Conservation (phyloP, 2,113 vertebrate genomes). For the Emydura subglobosa region DNA sequence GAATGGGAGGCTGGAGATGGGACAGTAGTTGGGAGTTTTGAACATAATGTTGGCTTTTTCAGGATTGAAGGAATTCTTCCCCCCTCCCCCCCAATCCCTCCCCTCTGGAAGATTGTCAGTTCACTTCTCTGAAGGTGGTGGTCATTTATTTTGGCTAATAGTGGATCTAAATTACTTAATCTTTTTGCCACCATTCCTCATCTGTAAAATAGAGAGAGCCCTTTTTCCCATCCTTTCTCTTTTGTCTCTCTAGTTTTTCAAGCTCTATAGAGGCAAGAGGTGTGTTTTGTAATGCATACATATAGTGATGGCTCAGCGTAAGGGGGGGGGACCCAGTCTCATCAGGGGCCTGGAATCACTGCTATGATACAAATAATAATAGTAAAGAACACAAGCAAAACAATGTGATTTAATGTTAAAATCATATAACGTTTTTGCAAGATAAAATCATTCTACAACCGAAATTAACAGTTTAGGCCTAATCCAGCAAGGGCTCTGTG, state of each 20-base stretch:
- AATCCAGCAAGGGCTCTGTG: neutral
- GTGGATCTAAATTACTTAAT: constrained; percentile 11
- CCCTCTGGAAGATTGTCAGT: neutral
- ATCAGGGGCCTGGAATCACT: neutral
- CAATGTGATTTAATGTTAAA: neutral
- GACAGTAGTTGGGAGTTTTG: neutral
- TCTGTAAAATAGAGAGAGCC: neutral
- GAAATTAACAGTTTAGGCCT: neutral
- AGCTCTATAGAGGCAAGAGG: neutral
- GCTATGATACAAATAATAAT: neutral
- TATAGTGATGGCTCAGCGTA: neutral
- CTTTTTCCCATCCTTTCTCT: neutral
- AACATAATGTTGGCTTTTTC: neutral
- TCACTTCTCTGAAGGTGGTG: neutral
- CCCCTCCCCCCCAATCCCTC: neutral
- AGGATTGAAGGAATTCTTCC: neutral
- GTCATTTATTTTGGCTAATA: neutral
- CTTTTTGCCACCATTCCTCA: neutral
- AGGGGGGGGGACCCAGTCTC: neutral
- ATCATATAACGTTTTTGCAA: neutral
- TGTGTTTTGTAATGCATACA: neutral
- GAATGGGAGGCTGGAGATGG: neutral
- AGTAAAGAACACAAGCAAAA: neutral
- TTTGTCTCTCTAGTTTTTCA: neutral
- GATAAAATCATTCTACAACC: neutral